Percentiles rank a stretch among this genome's conserved stretches.
These are phyloP conservation scores for Enteromius viviparus DNA, from an alignment of 2,797 vertebrate genomes.

Conservation along the genomic window DNA sequence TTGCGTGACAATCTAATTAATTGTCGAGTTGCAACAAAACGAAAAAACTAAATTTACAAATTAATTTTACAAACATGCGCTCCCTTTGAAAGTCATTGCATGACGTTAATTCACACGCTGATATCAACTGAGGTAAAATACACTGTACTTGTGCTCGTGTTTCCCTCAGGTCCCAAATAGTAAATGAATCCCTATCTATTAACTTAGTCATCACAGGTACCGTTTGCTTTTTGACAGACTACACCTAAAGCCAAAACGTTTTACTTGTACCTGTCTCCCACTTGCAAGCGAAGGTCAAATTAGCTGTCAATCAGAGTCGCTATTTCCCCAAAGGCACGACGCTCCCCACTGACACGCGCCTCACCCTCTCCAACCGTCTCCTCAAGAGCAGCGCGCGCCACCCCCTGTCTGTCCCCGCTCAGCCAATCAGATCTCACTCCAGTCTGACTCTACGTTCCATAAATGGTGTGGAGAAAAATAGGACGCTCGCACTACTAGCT, in stretches of 20 bases:
- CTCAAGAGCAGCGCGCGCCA: slow-evolving; percentile 62
- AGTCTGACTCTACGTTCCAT: slow-evolving; percentile 84
- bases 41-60: neutral
- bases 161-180: neutral
- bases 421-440: slow-evolving; percentile 88
- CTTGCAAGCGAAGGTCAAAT: slow-evolving; percentile 31
- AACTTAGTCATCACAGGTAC: neutral
- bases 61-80: neutral
- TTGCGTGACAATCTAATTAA: neutral
- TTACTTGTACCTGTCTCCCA: slow-evolving; percentile 16
- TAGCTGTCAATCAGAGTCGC: slow-evolving; percentile 29
- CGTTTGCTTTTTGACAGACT: slow-evolving; percentile 8
- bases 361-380: slow-evolving; percentile 47
- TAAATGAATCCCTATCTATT: neutral
- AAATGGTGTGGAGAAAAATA: slow-evolving; percentile 83
- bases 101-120: neutral
- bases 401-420: slow-evolving; percentile 62
- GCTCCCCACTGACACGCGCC: slow-evolving; percentile 19
- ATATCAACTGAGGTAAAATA: neutral
- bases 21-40: neutral
- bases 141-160: neutral
- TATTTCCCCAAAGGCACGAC: slow-evolving; percentile 18
- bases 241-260: neutral
- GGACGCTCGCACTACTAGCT: slow-evolving; percentile 75
- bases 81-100: neutral